Base-by-base conservation (phyloP, 30 jellyfish, hydroid and myxozoan species). In the Aurelia sp. region DNA sequence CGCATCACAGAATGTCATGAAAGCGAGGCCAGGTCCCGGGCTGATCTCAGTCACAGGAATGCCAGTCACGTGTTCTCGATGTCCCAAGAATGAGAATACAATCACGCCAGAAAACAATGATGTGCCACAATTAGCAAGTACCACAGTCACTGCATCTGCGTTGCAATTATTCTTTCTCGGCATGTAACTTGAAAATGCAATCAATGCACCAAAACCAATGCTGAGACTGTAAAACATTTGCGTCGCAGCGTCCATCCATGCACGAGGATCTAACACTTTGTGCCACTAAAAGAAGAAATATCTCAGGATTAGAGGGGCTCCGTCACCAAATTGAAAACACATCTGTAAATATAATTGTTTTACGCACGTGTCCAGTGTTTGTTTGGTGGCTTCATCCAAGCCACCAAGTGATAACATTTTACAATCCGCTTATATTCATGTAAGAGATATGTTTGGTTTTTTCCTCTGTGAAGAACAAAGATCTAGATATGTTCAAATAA, bases 201-300 rank as follows among this genome's bases (percentile, higher is more conserved):
- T 93, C 90, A 93, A 84, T 58, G 98, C 98, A 73, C 98, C 98
- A 65, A 93, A 93, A 1, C 98, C 98, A 66, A 93, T 76, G 66
- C 98, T 93, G 9, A 93, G 74, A 75, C 98, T 93, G 90, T 93
- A 93, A 77, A 93, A 93, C 92, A 93, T 93, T 69, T 93, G 98
- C 16, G 98, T 93, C 40, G 98, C 98, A 1, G 98, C 98, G 58
- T 93, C 98, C 98, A 93, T 93, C 98, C 98, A 93, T 1, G 98
- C 97, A 13, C 97, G 78, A 11, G 97, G 89, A 76, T 88, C 90
- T 88, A 50, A 57, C 3, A 88, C 97, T 50, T 73, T 55, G 20
- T 68, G 33, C 97, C 97, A 88, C 97, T 88, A 73, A 0, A 84
- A 62, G 37, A 21, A n/a, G 35, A 9, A 59, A 21, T 7, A 9